Evolutionary conservation across 2,113 vertebrate species (phyloP), one percentile per base, ranked within the genome.

Genomic region (Xiphophorus couchianus): DNA sequence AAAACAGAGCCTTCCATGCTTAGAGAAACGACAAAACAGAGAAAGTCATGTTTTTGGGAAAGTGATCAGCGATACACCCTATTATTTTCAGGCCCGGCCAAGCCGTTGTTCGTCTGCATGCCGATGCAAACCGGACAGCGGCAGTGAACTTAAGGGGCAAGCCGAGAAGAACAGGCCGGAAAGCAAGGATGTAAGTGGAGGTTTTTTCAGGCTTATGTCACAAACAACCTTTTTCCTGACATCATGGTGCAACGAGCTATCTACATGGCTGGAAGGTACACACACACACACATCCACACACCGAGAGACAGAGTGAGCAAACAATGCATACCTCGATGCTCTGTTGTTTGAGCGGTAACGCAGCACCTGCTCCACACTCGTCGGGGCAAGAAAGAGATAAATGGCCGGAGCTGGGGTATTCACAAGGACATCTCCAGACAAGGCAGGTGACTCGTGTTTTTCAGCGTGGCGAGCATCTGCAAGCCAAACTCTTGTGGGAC

Each of bases 151-250:
- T 37, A 37, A 37, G 2, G 35, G 35, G 35, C 61, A 76, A 37
- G 8, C 73, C 35, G 66, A 37, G 69, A 58, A 31, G 12, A 77
- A 78, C 39, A 76, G 60, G 30, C 42, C 37, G 25, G 31, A 62
- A 60, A 66, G 25, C 27, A 11, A 14, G 63, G 65, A 69, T 29
- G 48, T 22, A n/a, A 27, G 48, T 8, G 54, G 39, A 42, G 73
- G 7, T 65, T 68, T 42, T 69, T 73, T 81, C 83, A 82, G 84
- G 86, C 69, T 86, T 71, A 82, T 87, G 78, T 79, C 78, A 79
- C 74, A 85, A 78, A 87, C 86, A 82, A 78, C 81, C 76, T 84
- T 89, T 90, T 78, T 61, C 77, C 77, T 70, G 74, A 66, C 82
- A 67, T 83, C 88, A 69, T 6, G 11, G 44, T 69, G 76, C 66